Evolutionary conservation across 2,888 invertebrate species (phyloP).

Genomic region (Fragum sueziense): DNA sequence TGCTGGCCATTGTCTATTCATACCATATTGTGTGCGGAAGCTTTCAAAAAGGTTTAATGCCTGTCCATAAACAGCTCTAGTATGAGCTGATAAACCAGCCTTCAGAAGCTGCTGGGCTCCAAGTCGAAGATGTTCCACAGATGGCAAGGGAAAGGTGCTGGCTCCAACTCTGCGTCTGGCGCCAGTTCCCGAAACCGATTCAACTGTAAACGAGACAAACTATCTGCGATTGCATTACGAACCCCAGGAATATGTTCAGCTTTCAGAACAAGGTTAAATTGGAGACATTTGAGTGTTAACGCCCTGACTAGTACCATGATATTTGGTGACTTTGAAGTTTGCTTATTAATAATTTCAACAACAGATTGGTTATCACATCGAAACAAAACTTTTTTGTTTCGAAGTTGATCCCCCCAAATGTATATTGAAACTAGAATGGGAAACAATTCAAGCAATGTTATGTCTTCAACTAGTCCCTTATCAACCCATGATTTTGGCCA

Average conservation of each 20-base stretch:
- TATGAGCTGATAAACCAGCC: conserved; percentile 13
- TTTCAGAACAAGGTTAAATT: conserved; percentile 32
- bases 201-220: conserved; percentile 44
- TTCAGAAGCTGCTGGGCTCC: conserved; percentile 16
- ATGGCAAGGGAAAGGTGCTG: conserved; percentile 23
- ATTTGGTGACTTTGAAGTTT: conserved; percentile 22
- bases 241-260: conserved; percentile 33
- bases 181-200: conserved; percentile 27
- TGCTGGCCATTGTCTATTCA: not conserved
- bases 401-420: conserved; percentile 34
- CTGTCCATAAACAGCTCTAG: conserved; percentile 10
- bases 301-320: conserved; percentile 28
- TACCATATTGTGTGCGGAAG: not conserved
- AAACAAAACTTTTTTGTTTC: conserved; percentile 32
- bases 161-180: conserved; percentile 24
- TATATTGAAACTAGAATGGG: conserved; percentile 35
- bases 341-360: conserved; percentile 33
- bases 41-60: conserved; percentile 9
- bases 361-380: conserved; percentile 31
- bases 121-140: conserved; percentile 41
- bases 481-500: conserved; percentile 14
- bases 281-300: conserved; percentile 32
- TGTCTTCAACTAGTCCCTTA: conserved; percentile 11
- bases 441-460: conserved; percentile 27
- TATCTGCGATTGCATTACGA: conserved; percentile 21